Percentiles rank a stretch among this genome's conserved stretches.
These are phyloP conservation scores for Tribolium castaneum DNA, from an alignment of 1,140 invertebrate species.

Conservation along the genomic window DNA sequence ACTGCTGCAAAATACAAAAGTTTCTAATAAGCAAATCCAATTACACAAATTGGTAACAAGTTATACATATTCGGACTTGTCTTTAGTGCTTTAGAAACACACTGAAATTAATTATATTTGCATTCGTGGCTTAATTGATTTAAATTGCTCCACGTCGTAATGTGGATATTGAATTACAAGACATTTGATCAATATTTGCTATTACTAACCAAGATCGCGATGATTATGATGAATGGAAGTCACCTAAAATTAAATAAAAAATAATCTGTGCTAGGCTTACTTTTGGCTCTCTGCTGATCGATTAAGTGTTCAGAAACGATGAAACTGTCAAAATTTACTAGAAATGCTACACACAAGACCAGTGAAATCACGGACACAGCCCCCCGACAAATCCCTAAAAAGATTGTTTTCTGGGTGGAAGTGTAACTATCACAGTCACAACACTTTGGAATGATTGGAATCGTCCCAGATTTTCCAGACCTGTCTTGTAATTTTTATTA, in stretches of 20 bases:
- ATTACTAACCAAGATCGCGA: not conserved
- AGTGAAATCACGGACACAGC: not conserved
- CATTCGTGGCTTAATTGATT: not conserved
- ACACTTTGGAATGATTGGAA: not conserved
- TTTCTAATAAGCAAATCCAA: not conserved
- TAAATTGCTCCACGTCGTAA: not conserved
- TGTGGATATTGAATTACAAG: not conserved
- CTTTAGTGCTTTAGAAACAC: not conserved
- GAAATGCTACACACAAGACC: not conserved
- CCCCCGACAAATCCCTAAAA: not conserved
- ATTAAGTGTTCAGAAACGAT: not conserved
- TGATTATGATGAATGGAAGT: not conserved
- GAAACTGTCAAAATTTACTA: not conserved
- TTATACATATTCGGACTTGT: no score
- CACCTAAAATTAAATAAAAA: not conserved
- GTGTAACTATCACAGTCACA: not conserved
- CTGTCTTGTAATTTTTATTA: not conserved
- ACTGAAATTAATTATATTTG: not conserved
- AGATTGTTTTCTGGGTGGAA: not conserved
- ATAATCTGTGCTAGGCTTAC: not conserved
- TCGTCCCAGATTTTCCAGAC: not conserved
- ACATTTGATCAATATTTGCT: not conserved
- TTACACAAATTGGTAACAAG: not conserved
- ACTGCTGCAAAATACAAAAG: not conserved
- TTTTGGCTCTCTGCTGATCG: not conserved